These are phyloP conservation scores for Theonella swinhoei DNA, from an alignment of 37 sponge, comb jelly and placozoan genomes.

Conservation along the genomic window DNA sequence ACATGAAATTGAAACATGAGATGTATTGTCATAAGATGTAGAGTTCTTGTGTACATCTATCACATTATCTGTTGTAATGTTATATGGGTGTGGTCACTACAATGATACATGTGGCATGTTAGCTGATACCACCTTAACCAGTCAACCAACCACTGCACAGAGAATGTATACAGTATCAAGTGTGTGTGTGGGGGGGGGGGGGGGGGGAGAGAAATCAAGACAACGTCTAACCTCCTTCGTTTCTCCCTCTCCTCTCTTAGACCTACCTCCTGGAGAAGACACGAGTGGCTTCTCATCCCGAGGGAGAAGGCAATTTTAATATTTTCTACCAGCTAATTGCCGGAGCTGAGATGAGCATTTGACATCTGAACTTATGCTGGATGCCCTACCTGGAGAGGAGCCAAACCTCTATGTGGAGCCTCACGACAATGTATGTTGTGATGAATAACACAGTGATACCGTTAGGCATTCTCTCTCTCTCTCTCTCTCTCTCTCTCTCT, in stretches of 20 bases:
- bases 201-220: no score
- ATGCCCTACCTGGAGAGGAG: constrained; percentile 53
- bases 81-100: no score
- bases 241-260: constrained; percentile 6
- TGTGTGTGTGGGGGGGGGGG: no score
- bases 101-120: no score
- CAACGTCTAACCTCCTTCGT: constrained; percentile 1
- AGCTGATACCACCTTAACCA: no score
- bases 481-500: constrained; percentile 41
- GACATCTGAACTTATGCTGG: constrained; percentile 71
- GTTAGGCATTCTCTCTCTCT: neutral
- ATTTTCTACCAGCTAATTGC: constrained; percentile 95
- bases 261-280: constrained; percentile 81
- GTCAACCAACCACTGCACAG: no score
- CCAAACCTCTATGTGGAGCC: constrained; percentile 70
- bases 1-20: no score
- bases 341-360: constrained; percentile 86
- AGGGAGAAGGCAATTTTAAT: constrained; percentile 88
- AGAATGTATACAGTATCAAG: no score
- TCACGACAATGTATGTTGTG: constrained; percentile 49
- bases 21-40: no score
- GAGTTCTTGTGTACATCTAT: neutral
- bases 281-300: constrained; percentile 75
- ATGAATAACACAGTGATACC: neutral
- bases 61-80: no score